Evolutionary conservation across 2,888 invertebrate species (phyloP).

Genomic region (Melanotus villosus): DNA sequence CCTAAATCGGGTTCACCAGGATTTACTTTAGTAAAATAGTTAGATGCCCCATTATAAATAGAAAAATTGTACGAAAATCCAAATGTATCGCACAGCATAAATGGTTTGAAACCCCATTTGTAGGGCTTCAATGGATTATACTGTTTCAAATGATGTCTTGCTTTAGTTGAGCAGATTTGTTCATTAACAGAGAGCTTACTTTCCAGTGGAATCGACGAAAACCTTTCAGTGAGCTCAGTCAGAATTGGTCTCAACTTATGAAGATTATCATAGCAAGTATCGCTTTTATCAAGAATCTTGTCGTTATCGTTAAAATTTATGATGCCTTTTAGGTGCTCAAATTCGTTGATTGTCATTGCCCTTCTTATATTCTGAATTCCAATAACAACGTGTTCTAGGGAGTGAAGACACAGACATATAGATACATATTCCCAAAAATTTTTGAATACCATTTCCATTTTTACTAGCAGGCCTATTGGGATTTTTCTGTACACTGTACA

Average conservation of each 20-base stretch:
- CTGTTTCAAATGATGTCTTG: constrained; percentile 53
- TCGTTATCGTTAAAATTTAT: constrained; percentile 55
- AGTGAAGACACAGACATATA: constrained; percentile 55
- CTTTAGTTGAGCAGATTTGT: constrained; percentile 56
- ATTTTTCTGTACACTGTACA: too few relatives aligned
- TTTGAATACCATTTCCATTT: constrained; percentile 23
- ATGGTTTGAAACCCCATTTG: constrained; percentile 57
- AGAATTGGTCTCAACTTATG: constrained; percentile 52
- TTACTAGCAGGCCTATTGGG: too few relatives aligned
- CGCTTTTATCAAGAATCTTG: constrained; percentile 27
- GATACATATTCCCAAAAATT: constrained; percentile 49
- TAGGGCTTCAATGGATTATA: constrained; percentile 63
- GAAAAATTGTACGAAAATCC: constrained; percentile 60
- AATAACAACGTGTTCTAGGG: too few relatives aligned
- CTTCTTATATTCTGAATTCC: constrained; percentile 49
- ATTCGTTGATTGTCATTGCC: constrained; percentile 52
- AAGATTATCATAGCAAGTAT: constrained; percentile 46
- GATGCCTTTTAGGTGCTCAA: too few relatives aligned
- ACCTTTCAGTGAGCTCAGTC: constrained; percentile 44
- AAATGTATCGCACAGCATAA: constrained; percentile 54
- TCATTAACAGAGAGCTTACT: constrained; percentile 54
- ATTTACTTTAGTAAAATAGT: constrained; percentile 24
- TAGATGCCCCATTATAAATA: constrained; percentile 54
- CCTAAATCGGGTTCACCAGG: too few relatives aligned
- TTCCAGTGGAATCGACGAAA: constrained; percentile 47